Evolutionary conservation across 2,888 invertebrate species (phyloP).

Genomic region (Slavum lentiscoides): DNA sequence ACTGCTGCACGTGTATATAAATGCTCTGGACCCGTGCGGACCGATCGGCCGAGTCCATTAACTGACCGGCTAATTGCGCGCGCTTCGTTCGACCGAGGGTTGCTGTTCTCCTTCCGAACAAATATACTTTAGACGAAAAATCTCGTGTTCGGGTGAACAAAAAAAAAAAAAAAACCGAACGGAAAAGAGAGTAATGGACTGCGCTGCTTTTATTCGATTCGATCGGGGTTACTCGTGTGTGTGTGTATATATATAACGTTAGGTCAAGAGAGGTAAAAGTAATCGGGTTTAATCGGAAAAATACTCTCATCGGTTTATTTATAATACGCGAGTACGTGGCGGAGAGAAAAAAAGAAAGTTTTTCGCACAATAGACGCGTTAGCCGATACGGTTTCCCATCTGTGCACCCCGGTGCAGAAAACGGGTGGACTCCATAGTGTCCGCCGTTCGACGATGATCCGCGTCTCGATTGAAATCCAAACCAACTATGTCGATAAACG

Average conservation of each 20-base stretch:
- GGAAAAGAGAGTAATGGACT: slow-evolving; percentile 46
- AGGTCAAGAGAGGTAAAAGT: slow-evolving; percentile 46
- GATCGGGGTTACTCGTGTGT: background rate
- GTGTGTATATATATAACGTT: background rate
- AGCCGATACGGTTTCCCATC: too few species aligned
- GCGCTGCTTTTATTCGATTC: slow-evolving; percentile 48
- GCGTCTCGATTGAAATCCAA: slow-evolving; percentile 45
- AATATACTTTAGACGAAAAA: slow-evolving; percentile 31
- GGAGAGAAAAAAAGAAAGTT: slow-evolving; percentile 22
- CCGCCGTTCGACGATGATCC: too few species aligned
- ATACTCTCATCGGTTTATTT: background rate
- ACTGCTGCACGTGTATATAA: background rate
- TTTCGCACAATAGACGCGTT: slow-evolving; percentile 21
- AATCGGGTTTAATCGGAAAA: slow-evolving; percentile 51
- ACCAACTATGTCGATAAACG: slow-evolving; percentile 31
- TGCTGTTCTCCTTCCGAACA: background rate
- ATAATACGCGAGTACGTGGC: background rate
- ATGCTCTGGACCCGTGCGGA: too few species aligned
- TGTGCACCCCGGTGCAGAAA: too few species aligned
- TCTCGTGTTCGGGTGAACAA: background rate
- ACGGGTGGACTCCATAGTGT: too few species aligned
- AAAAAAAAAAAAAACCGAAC: slow-evolving; percentile 11
- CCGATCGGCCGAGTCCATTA: slow-evolving; percentile 32
- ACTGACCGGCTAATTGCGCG: slow-evolving; percentile 47
- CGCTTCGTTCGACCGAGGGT: background rate